phyloP scores from a whole-genome alignment of 1,140 invertebrate genomes.

The Bombyx mori region DNA sequence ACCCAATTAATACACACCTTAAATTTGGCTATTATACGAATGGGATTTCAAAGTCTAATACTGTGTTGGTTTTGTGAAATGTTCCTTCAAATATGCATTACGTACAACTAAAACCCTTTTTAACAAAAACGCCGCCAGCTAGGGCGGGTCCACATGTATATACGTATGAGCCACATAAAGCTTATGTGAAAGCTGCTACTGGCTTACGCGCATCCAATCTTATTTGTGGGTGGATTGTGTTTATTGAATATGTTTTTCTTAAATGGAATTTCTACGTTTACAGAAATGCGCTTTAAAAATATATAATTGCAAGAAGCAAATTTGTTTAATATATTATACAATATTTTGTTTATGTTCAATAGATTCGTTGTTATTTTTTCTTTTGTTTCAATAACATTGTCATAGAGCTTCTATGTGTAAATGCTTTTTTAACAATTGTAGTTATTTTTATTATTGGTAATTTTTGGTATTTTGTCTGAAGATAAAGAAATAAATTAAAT shows the following conservation, averaged over 20 bases:
- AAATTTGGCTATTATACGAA: too few relatives aligned
- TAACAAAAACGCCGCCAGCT: constrained; percentile 9
- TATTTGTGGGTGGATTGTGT: constrained; percentile 26
- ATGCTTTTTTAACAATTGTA: too few relatives aligned
- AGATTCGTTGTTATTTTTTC: too few relatives aligned
- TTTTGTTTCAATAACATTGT: too few relatives aligned
- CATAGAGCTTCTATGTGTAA: too few relatives aligned
- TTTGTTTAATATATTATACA: background rate
- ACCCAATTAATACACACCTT: too few relatives aligned
- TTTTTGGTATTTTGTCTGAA: too few relatives aligned
- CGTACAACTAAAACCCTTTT: background rate
- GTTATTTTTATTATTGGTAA: too few relatives aligned
- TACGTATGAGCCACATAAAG: constrained; percentile 9
- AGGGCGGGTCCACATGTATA: constrained; percentile 23
- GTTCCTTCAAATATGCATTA: too few relatives aligned
- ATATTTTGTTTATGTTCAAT: background rate
- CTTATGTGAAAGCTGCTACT: constrained; percentile 44
- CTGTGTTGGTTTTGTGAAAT: too few relatives aligned
- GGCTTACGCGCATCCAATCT: constrained; percentile 67
- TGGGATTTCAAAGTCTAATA: too few relatives aligned
- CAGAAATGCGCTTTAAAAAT: background rate
- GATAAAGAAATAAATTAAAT: too few relatives aligned
- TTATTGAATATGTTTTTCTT: background rate
- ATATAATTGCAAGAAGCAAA: background rate
- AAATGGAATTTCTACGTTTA: background rate